A percentile compares a stretch with the other conserved stretches of the same genome.
Evolutionary conservation across 2,888 invertebrate genomes (phyloP).

Genomic region (Acleris sparsana): DNA sequence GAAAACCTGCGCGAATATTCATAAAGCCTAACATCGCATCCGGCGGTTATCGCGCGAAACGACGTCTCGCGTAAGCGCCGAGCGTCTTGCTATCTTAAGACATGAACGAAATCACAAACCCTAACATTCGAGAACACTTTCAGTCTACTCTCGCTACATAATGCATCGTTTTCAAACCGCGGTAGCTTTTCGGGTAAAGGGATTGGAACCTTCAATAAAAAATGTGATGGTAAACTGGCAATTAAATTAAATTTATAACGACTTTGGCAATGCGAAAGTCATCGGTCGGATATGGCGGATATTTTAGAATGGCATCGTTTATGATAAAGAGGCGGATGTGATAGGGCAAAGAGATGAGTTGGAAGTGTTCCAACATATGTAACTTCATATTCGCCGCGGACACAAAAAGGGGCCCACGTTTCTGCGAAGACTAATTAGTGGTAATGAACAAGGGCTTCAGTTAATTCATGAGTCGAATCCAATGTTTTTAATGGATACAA

Average conservation of each 20-base stretch:
- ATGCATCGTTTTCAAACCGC: constrained; percentile 11
- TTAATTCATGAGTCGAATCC: too few relatives aligned
- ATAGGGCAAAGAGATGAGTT: constrained; percentile 37
- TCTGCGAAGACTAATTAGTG: neutral
- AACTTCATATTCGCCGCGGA: neutral
- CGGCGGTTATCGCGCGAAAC: constrained; percentile 62
- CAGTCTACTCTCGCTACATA: constrained; percentile 12
- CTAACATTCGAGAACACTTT: constrained; percentile 20
- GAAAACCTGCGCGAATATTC: constrained; percentile 61
- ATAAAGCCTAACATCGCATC: constrained; percentile 56
- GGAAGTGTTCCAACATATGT: constrained; percentile 39
- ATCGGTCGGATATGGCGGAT: constrained; percentile 15
- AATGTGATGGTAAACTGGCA: constrained; percentile 5
- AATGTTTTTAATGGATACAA: too few relatives aligned
- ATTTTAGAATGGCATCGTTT: constrained; percentile 30
- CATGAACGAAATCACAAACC: constrained; percentile 19
- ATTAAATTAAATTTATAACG: constrained; percentile 9
- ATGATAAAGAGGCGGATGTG: constrained; percentile 15
- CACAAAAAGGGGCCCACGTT: neutral
- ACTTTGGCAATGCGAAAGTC: constrained; percentile 18
- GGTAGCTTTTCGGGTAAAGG: neutral
- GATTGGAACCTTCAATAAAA: neutral
- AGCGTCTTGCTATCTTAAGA: constrained; percentile 24
- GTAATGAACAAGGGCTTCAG: too few relatives aligned
- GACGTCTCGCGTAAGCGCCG: constrained; percentile 20